Percentiles rank a stretch among this genome's conserved stretches.
Evolutionary conservation across 2,888 invertebrate genomes (phyloP).

Genomic region (Cistogaster globosa): DNA sequence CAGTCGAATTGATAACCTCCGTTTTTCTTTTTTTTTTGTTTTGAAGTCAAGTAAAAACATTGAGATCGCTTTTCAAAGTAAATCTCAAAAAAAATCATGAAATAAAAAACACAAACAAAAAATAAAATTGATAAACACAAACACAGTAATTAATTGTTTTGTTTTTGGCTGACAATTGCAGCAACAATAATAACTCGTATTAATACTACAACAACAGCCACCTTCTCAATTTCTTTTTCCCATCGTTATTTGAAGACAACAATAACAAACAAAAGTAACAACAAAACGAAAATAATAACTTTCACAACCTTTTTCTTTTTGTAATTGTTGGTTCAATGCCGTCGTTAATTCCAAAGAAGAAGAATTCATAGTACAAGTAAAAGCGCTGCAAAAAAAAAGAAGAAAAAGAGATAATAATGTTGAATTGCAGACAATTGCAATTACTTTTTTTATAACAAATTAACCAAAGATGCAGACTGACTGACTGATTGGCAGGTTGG

Average conservation of each 20-base stretch:
- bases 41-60: too few species aligned
- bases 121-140: not conserved
- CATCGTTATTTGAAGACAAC: constrained; percentile 1
- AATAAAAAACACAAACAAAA: not conserved
- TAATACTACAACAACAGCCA: not conserved
- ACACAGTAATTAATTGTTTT: not conserved
- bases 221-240: constrained; percentile 12
- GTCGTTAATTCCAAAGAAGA: constrained; percentile 14
- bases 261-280: constrained; percentile 6
- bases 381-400: not conserved
- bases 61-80: not conserved
- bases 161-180: constrained; percentile 12
- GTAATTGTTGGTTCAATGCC: constrained; percentile 48
- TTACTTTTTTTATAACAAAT: not conserved
- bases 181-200: not conserved
- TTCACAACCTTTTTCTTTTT: constrained; percentile 62
- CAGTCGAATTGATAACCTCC: too few species aligned
- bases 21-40: too few species aligned
- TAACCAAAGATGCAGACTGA: not conserved
- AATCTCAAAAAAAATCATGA: constrained; percentile 1
- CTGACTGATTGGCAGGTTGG: constrained; percentile 15
- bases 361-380: not conserved
- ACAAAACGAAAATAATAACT: constrained; percentile 50
- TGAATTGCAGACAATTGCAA: constrained; percentile 12
- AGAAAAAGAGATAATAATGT: not conserved